These are phyloP conservation scores for Acanthornis magna DNA, from an alignment of 2,797 vertebrate species.

Conservation along the genomic window DNA sequence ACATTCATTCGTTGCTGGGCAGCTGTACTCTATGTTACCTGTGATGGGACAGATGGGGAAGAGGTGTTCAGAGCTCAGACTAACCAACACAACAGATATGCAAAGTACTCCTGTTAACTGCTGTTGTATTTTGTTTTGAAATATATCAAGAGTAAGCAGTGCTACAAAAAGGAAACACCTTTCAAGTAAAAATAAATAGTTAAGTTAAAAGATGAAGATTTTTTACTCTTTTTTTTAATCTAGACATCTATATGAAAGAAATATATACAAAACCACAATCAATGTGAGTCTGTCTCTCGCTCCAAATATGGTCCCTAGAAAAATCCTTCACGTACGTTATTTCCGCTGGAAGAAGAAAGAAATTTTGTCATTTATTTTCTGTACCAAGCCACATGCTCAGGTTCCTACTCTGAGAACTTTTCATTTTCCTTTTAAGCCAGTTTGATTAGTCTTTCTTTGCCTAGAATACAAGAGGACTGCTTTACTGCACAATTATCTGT, in stretches of 20 bases:
- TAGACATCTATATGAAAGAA: background rate
- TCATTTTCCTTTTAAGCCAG: background rate
- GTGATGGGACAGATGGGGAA: conserved; percentile 65
- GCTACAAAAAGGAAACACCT: background rate
- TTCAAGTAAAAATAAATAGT: background rate
- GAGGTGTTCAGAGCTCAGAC: conserved; percentile 27
- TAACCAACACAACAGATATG: background rate
- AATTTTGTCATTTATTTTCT: background rate
- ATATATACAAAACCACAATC: background rate
- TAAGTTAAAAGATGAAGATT: background rate
- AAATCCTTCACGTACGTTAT: background rate
- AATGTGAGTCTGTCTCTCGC: background rate
- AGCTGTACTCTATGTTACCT: conserved; percentile 99
- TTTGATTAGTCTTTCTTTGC: background rate
- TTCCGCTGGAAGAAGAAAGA: background rate
- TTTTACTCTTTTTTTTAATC: background rate
- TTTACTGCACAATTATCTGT: background rate
- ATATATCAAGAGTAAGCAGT: background rate
- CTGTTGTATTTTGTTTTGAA: background rate
- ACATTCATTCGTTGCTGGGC: conserved; percentile 97
- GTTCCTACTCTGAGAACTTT: background rate
- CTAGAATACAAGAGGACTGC: background rate
- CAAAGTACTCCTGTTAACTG: background rate
- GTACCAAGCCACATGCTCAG: background rate
- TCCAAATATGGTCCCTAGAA: background rate